A percentile compares a stretch with the other conserved stretches of the same genome.
Conservation (phyloP, 1,140 invertebrate genomes). For the Camponotus pennsylvanicus region DNA sequence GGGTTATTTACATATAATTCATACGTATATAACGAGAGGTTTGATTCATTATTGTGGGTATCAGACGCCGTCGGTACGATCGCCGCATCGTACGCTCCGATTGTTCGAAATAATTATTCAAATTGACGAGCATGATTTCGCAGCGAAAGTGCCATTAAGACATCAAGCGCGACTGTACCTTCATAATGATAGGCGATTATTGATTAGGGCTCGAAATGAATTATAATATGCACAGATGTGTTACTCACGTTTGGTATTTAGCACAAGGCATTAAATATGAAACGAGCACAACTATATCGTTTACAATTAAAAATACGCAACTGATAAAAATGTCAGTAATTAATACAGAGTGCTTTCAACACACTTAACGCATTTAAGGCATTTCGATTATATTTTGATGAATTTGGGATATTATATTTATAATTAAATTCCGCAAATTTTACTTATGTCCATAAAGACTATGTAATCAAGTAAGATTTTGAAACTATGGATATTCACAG, state of each 20-base stretch:
- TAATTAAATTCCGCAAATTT: background rate
- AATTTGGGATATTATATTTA: background rate
- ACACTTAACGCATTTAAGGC: background rate
- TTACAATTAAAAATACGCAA: background rate
- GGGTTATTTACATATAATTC: constrained; percentile 58
- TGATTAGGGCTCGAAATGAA: constrained; percentile 46
- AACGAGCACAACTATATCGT: constrained; percentile 23
- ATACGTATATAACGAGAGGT: constrained; percentile 40
- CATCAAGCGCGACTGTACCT: constrained; percentile 35
- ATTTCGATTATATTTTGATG: constrained; percentile 11
- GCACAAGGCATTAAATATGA: constrained; percentile 38
- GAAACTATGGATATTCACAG: constrained; percentile 39
- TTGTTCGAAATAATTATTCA: constrained; percentile 42
- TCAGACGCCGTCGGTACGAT: constrained; percentile 51
- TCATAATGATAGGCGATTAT: constrained; percentile 25
- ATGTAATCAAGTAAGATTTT: background rate
- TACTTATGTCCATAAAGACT: background rate
- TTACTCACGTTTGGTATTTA: constrained; percentile 20
- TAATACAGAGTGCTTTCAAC: background rate
- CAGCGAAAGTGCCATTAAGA: constrained; percentile 70
- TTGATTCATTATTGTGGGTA: constrained; percentile 44
- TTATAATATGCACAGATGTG: constrained; percentile 72
- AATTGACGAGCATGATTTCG: constrained; percentile 60
- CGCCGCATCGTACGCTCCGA: constrained; percentile 8
- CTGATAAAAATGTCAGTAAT: constrained; percentile 9